Evolutionary conservation across 1,140 invertebrate species (phyloP).

Genomic region (Euglossa dilemma): DNA sequence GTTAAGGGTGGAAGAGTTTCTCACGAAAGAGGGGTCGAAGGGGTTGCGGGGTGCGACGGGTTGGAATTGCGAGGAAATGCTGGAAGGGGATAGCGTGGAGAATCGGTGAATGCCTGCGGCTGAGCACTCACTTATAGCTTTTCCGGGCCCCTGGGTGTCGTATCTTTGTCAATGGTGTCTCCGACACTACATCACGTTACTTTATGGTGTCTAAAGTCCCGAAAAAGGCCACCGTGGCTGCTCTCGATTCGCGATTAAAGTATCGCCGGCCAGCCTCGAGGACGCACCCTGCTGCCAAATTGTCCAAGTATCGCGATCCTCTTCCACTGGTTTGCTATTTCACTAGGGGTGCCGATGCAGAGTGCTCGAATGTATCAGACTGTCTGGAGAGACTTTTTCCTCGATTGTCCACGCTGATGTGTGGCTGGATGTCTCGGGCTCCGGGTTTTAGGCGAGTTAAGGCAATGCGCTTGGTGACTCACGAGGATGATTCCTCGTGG

Average conservation of each 20-base stretch:
- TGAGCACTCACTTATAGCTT: slow-evolving; percentile 61
- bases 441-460: no score
- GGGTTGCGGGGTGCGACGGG: slow-evolving; percentile 13
- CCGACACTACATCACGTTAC: slow-evolving; percentile 59
- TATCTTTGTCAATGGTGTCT: slow-evolving; percentile 64
- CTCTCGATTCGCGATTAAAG: slow-evolving; percentile 46
- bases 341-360: not conserved
- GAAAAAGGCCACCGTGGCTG: slow-evolving; percentile 23
- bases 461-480: no score
- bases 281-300: slow-evolving; percentile 14
- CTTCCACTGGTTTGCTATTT: not conserved
- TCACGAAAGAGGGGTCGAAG: not conserved
- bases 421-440: not conserved
- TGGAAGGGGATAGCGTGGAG: not conserved
- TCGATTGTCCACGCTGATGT: not conserved
- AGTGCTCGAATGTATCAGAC: not conserved
- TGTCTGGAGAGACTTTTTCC: not conserved
- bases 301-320: slow-evolving; percentile 7
- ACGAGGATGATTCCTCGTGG: no score
- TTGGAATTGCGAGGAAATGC: slow-evolving; percentile 51
- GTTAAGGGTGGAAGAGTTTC: slow-evolving; percentile 36
- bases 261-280: slow-evolving; percentile 28
- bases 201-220: slow-evolving; percentile 62
- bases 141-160: slow-evolving; percentile 46
- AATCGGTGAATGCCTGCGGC: slow-evolving; percentile 56